Evolutionary conservation across 2,888 invertebrate species (phyloP), one percentile per base, ranked within the genome.

Genomic region (Isoperla grammatica): DNA sequence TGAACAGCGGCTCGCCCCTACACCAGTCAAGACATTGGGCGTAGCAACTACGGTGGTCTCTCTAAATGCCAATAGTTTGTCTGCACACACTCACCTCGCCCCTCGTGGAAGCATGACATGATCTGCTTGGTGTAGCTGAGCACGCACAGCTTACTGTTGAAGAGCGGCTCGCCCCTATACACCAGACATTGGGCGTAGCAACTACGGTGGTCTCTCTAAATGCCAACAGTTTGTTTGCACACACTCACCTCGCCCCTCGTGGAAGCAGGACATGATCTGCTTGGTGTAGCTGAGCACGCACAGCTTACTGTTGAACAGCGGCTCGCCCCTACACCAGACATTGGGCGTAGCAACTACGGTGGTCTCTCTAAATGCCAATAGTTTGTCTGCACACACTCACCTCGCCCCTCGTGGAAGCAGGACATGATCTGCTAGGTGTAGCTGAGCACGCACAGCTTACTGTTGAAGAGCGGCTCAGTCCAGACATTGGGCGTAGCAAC

Each of bases 41-140:
- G 72, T 92, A 93, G 71, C 93, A 93, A 63, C 85, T 84, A 45
- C 91, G 80, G 74, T 93, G 93, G 72, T 93, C 92, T n/a, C n/a
- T n/a, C n/a, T n/a, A n/a, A n/a, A n/a, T n/a, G n/a, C n/a, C n/a
- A n/a, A n/a, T n/a, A n/a, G n/a, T n/a, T n/a, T n/a, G n/a, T n/a
- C n/a, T n/a, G n/a, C n/a, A n/a, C n/a, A n/a, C n/a, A 40, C 60
- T 66, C 69, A 77, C 77, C 86, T 55, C 87, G 81, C 17, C 88
- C 84, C 71, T 89, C 87, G 59, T 90, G 83, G 78, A 91, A 92
- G 75, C 92, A 92, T 13, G 84, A 83, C 63, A 90, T 82, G 40
- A 92, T 91, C 35, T 83, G 81, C 37, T 85, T 81, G 4, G 89
- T 86, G 70, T 89, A 85, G 58, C 84, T 82, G 11, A 90, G 72